Base-by-base conservation (phyloP, 2,888 invertebrate species). In the Leistus spinibarbis region DNA sequence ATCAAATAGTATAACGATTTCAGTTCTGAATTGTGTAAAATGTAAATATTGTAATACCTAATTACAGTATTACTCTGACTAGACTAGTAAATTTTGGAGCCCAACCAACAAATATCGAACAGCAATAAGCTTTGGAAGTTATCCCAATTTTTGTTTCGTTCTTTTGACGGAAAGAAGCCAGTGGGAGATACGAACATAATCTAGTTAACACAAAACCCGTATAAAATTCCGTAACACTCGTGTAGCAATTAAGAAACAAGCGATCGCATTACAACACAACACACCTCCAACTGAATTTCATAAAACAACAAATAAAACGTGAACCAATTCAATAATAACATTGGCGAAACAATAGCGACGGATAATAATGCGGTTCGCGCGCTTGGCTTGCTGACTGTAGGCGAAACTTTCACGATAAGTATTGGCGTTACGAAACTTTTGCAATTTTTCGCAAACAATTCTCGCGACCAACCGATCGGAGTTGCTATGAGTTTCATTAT, bases 191-290 rank as follows among this genome's bases (percentile, higher is more conserved):
- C 16, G 23, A 3, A 27, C 27, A 23, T 65, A 72, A 72, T 73
- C 67, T 60, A 73, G 67, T 73, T 73, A 73, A 24, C 60, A 10
- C 62, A 66, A 40, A 73, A 73, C 66, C 67, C 73, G 53, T 73
- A 73, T 7, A 73, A 73, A 73, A 73, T 67, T 73, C 73, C 62
- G 73, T 67, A 73, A 53, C 54, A 67, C 67, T 67, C 53, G 54
- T 73, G 73, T 73, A 73, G 57, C 67, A 73, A 73, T 73, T 73
- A 73, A 73, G 53, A 62, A 54, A 66, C 22, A 73, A 73, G 67
- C 67, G 27, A 73, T 73, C 73, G 73, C 67, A 67, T 67, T 73
- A 73, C 64, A 63, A 54, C 23, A 72, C 54, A 24, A 23, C 60
- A 54, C 54, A 54, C 54, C 13, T 54, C 2, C 5, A 54, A n/a